phyloP scores from a whole-genome alignment of 2,797 vertebrate species.

The Odontamblyopus lacepedii region DNA sequence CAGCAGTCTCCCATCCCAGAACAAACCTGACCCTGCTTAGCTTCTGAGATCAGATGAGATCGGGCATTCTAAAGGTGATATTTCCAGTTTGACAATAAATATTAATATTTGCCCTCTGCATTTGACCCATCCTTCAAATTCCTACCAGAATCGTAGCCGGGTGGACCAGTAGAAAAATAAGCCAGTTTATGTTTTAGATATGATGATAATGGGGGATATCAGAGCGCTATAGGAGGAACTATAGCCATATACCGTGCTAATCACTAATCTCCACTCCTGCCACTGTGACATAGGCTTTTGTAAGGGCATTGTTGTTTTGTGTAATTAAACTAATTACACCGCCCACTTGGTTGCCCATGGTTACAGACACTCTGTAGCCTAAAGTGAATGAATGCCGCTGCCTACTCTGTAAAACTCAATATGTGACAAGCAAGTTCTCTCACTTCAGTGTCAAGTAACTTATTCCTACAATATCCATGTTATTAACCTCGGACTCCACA shows the following conservation, averaged over 20 bases:
- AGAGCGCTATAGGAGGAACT: background rate
- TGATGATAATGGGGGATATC: background rate
- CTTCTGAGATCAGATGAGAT: background rate
- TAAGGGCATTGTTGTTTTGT: background rate
- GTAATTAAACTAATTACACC: conserved; percentile 7
- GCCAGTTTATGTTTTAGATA: background rate
- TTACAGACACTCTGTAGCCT: background rate
- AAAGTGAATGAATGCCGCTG: background rate
- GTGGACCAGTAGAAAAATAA: background rate
- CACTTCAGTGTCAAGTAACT: conserved; percentile 10
- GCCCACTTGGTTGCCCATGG: background rate
- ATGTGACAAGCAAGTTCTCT: conserved; percentile 3
- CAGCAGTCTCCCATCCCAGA: too few species aligned
- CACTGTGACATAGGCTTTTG: background rate
- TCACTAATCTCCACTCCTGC: background rate
- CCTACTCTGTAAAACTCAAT: background rate
- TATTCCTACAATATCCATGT: conserved; percentile 9
- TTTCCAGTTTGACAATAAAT: background rate
- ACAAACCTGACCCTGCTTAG: too few species aligned
- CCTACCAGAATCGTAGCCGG: background rate
- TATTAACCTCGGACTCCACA: conserved; percentile 3
- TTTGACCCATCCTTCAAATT: background rate
- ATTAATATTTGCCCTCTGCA: background rate
- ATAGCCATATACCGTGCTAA: background rate
- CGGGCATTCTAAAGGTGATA: background rate